Percentiles rank a stretch among this genome's conserved stretches.
phyloP scores from a whole-genome alignment of 2,113 vertebrate genomes.

The Platichthys stellatus region DNA sequence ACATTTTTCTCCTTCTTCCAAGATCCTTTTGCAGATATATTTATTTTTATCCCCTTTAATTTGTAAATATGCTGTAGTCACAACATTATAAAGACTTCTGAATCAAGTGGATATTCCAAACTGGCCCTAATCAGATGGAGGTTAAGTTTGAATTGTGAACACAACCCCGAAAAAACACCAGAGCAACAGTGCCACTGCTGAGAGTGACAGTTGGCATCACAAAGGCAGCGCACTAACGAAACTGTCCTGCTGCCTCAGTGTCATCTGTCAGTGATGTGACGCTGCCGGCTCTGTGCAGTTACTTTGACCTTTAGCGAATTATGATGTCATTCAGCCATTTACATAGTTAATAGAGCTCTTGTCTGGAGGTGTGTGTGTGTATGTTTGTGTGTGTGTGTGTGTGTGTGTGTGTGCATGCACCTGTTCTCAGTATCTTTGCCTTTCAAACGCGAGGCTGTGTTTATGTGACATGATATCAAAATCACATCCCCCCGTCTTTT shows the following conservation, averaged over 20 bases:
- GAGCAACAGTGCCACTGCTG: constrained; percentile 2
- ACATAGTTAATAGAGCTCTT: constrained; percentile 50
- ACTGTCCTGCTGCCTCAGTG: constrained; percentile 39
- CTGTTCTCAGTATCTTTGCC: constrained; percentile 17
- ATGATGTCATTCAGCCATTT: constrained; percentile 60
- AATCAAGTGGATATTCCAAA: background rate
- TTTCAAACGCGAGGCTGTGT: constrained; percentile 21
- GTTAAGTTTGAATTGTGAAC: constrained; percentile 1
- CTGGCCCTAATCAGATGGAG: background rate
- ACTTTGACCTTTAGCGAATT: constrained; percentile 70
- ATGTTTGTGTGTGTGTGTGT: background rate
- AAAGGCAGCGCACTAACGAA: constrained; percentile 29
- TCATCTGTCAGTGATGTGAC: constrained; percentile 63
- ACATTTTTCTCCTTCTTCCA: background rate
- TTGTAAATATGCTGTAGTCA: background rate
- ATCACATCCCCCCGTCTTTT: constrained; percentile 19
- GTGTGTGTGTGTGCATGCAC: too few species aligned
- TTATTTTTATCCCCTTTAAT: background rate
- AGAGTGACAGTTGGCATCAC: constrained; percentile 31
- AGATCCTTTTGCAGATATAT: background rate
- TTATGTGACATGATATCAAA: constrained; percentile 27
- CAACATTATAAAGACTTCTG: background rate
- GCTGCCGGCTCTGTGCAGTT: constrained; percentile 49
- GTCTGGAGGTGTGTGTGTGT: constrained; percentile 12
- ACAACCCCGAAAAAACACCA: constrained; percentile 27